Evolutionary conservation across 1,140 invertebrate species (phyloP), one percentile per base, ranked within the genome.

Genomic region (Drosophila prosaltans): DNA sequence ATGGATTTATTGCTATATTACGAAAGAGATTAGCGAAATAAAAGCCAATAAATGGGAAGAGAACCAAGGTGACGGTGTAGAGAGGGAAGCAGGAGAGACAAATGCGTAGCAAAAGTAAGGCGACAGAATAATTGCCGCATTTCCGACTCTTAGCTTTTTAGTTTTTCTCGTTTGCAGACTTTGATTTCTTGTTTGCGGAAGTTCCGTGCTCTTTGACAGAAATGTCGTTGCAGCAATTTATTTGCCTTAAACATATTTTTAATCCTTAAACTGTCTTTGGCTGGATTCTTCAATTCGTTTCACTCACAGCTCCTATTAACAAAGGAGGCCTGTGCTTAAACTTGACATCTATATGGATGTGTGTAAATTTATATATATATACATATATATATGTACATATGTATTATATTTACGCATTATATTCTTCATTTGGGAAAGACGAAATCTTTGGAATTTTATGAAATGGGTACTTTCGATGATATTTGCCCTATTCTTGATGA

Each of bases 251-350:
- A 7, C 21, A 28, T 21, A 43, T 43, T 10, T 5, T 10, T 7
- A 61, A 16, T 40, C 21, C 24, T 60, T 30, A 28, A 62, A 43
- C 9, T 16, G 21, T 30, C 39, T 62, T 62, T 26, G 67, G 67
- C 67, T 66, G 59, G 39, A 58, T 63, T 69, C 7, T 8, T 48
- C 36, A 69, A 48, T 24, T 61, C 45, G 48, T 63, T 68, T 62
- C 48, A 68, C 10, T 63, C 58, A 36, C 40, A 40, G 2, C 5
- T 2, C 2, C 9, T 40, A 11, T 11, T 40, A 40, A 11, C 39
- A 11, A 40, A 11, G 39, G 39, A 40, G 39, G 10, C 28, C 54
- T 65, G 48, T 66, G 32, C 40, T 43, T 60, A 51, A 65, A 51
- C 32, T 65, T 57, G 36, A 30, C 28, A n/a, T 30, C 1, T 36